Evolutionary conservation across 2,797 vertebrate genomes (phyloP).

Genomic region (Karalla daura): DNA sequence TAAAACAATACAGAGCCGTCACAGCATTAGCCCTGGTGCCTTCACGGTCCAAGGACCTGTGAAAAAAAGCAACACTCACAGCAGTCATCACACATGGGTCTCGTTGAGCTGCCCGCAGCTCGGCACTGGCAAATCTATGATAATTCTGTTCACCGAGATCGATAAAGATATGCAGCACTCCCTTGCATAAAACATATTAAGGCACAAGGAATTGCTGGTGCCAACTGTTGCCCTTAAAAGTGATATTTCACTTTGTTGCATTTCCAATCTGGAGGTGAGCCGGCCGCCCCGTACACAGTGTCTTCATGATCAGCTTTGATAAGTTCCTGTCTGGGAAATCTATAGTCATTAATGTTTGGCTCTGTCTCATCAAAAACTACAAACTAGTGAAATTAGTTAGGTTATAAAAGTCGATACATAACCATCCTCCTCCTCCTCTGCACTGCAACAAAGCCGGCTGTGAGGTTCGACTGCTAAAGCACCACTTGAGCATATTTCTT

Average conservation of each 20-base stretch:
- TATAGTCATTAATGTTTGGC: constrained; percentile 53
- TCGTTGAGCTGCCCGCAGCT: constrained; percentile 14
- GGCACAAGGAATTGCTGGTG: constrained; percentile 25
- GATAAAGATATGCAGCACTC: constrained; percentile 50
- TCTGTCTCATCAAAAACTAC: constrained; percentile 55
- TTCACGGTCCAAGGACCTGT: no score
- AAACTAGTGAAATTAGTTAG: constrained; percentile 51
- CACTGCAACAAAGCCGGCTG: constrained; percentile 11
- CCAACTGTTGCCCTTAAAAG: constrained; percentile 48
- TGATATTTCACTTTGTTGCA: constrained; percentile 54
- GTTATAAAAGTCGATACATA: constrained; percentile 58
- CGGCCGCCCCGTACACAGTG: constrained; percentile 8
- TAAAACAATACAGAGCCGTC: no score
- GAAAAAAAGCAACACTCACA: no score
- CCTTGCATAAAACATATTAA: constrained; percentile 64
- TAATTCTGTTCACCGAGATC: constrained; percentile 55
- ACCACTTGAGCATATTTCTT: background rate
- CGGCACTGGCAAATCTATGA: constrained; percentile 47
- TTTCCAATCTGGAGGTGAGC: constrained; percentile 29
- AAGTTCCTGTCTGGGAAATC: constrained; percentile 49
- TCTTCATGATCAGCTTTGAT: constrained; percentile 52
- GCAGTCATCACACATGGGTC: no score
- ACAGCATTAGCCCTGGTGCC: no score
- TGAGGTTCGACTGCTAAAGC: background rate
- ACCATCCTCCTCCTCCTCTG: constrained; percentile 41